phyloP scores from a whole-genome alignment of 2,888 invertebrate species.

The Chouioia cunea region DNA sequence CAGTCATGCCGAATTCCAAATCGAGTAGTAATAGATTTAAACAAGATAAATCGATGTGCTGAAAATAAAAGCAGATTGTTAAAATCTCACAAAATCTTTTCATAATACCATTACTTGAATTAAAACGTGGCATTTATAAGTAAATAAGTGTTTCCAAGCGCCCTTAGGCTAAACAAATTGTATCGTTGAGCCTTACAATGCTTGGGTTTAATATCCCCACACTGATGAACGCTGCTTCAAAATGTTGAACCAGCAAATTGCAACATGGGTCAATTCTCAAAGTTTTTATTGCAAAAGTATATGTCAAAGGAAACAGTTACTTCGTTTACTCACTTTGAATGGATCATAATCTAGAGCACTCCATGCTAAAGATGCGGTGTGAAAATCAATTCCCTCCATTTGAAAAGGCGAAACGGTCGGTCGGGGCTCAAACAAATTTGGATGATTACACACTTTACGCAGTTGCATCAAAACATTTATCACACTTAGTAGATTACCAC shows the following conservation, averaged over 20 bases:
- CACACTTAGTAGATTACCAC: conserved; percentile 94
- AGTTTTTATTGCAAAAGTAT: background rate
- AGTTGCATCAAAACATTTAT: conserved; percentile 98
- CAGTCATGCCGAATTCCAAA: conserved; percentile 78
- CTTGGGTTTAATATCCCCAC: conserved; percentile 47
- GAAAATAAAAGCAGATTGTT: conserved; percentile 57
- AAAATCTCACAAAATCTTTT: no score
- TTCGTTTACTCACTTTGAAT: conserved; percentile 73
- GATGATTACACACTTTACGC: conserved; percentile 98
- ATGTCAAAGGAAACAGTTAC: background rate
- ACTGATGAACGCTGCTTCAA: conserved; percentile 40
- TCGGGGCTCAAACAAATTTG: conserved; percentile 96
- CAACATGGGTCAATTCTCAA: conserved; percentile 30
- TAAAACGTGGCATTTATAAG: background rate
- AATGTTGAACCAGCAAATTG: conserved; percentile 24
- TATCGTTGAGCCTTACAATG: conserved; percentile 47
- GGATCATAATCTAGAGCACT: conserved; percentile 80
- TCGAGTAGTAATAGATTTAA: conserved; percentile 77
- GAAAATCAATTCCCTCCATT: conserved; percentile 81
- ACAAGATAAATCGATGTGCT: conserved; percentile 77
- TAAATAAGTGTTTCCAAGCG: conserved; percentile 32
- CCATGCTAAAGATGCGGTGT: conserved; percentile 80
- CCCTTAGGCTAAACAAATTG: conserved; percentile 41
- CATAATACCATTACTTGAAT: background rate
- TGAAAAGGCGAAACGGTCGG: conserved; percentile 95